Evolutionary conservation across 2,113 vertebrate species (phyloP).

Genomic region (Scomber colias): DNA sequence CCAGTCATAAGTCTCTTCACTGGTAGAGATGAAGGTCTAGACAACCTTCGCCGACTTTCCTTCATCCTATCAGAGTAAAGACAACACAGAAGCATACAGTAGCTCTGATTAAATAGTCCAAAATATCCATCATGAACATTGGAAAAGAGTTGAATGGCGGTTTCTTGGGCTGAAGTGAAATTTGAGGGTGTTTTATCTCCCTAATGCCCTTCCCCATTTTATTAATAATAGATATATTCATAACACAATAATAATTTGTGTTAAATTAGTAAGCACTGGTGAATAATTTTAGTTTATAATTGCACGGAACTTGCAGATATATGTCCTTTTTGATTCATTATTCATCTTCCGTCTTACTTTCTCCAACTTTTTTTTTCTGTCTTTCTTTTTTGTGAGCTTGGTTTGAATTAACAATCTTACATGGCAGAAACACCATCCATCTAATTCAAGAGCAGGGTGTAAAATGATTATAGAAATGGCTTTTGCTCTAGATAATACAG

Average conservation of each 20-base stretch:
- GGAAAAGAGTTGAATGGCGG: too few species aligned
- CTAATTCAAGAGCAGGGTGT: not conserved
- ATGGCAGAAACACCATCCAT: slow-evolving; percentile 11
- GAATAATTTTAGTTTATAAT: slow-evolving; percentile 57
- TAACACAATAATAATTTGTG: slow-evolving; percentile 70
- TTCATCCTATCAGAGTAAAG: too few species aligned
- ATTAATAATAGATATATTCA: slow-evolving; percentile 60
- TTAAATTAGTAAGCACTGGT: slow-evolving; percentile 52
- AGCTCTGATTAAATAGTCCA: too few species aligned
- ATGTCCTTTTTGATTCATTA: slow-evolving; percentile 56
- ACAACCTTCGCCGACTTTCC: too few species aligned
- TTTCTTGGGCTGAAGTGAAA: slow-evolving; percentile 37
- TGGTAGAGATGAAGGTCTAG: too few species aligned
- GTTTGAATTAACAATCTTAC: slow-evolving; percentile 16
- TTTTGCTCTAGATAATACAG: slow-evolving; percentile 15
- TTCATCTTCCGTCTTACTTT: slow-evolving; percentile 43
- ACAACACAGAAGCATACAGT: too few species aligned
- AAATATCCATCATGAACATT: too few species aligned
- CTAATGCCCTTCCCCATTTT: slow-evolving; percentile 1
- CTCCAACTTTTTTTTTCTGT: slow-evolving; percentile 11
- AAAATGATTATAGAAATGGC: not conserved
- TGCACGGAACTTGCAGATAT: slow-evolving; percentile 47
- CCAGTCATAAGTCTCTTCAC: too few species aligned
- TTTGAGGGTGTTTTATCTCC: slow-evolving; percentile 40
- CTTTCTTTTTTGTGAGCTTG: not conserved